Evolutionary conservation across 2,797 vertebrate species (phyloP).

Genomic region (Dermochelys coriacea): DNA sequence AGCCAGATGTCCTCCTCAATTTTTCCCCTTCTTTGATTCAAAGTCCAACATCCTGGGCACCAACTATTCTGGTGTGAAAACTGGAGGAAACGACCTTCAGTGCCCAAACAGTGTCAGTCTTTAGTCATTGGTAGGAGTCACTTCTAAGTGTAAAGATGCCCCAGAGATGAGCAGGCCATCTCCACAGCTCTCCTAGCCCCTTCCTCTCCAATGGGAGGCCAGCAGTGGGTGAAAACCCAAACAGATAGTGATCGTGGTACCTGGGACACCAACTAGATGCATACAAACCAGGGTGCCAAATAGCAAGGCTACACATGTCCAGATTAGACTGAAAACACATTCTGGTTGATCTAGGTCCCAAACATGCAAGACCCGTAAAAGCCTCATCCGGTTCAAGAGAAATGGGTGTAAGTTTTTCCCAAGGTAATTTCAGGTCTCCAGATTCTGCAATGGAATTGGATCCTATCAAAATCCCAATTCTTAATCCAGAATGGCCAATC

Average conservation of each 20-base stretch:
- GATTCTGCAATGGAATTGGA: neutral
- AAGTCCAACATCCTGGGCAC: neutral
- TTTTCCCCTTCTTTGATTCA: neutral
- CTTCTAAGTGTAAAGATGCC: neutral
- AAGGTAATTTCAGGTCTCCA: neutral
- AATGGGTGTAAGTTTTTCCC: neutral
- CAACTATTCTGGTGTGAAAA: neutral
- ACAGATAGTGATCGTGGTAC: neutral
- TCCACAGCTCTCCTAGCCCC: neutral
- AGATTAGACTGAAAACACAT: constrained; percentile 9
- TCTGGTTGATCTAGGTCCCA: neutral
- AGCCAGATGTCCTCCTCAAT: neutral
- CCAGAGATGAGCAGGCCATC: neutral
- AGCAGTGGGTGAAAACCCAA: neutral
- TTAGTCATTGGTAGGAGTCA: neutral
- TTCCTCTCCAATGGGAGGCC: neutral
- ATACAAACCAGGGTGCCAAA: constrained; percentile 16
- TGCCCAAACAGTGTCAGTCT: neutral
- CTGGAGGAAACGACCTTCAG: neutral
- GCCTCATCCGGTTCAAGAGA: neutral
- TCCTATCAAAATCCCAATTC: neutral
- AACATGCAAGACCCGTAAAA: neutral
- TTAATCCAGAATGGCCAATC: neutral
- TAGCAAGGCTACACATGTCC: neutral
- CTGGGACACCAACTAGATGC: neutral